Conservation (phyloP, 2,888 invertebrate species). For the Fragum fragum region DNA sequence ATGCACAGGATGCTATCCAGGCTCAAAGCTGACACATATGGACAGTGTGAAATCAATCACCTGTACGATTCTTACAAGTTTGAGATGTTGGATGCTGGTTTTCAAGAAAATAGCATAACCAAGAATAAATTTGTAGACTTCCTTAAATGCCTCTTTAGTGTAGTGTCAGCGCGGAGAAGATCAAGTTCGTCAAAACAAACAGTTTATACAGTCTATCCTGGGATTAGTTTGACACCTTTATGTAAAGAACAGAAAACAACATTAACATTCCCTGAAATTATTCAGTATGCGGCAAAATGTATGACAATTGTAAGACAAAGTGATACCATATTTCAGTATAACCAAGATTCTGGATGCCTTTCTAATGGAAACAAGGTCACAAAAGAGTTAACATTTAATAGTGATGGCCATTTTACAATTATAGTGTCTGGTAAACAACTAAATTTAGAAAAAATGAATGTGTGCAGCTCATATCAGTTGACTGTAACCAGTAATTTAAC, state of each 20-base stretch:
- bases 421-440: slow-evolving; percentile 19
- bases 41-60: slow-evolving; percentile 21
- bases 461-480: slow-evolving; percentile 13
- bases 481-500: neutral
- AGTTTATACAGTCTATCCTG: slow-evolving; percentile 26
- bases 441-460: slow-evolving; percentile 15
- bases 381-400: slow-evolving; percentile 19
- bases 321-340: slow-evolving; percentile 1
- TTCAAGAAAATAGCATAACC: slow-evolving; percentile 1
- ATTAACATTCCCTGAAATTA: slow-evolving; percentile 23
- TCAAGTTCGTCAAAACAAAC: neutral
- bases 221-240: slow-evolving; percentile 16
- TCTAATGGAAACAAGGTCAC: slow-evolving; percentile 24
- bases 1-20: slow-evolving; percentile 37
- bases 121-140: slow-evolving; percentile 19
- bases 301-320: neutral
- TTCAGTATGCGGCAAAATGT: slow-evolving; percentile 7
- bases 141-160: slow-evolving; percentile 25
- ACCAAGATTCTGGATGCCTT: slow-evolving; percentile 13
- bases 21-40: neutral
- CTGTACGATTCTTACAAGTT: slow-evolving; percentile 30
- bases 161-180: neutral
- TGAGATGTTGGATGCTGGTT: slow-evolving; percentile 14
- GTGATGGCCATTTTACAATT: slow-evolving; percentile 15
- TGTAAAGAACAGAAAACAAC: slow-evolving; percentile 3